These are phyloP conservation scores for Drosophila atripex DNA, from an alignment of 2,888 invertebrate species.

Conservation along the genomic window DNA sequence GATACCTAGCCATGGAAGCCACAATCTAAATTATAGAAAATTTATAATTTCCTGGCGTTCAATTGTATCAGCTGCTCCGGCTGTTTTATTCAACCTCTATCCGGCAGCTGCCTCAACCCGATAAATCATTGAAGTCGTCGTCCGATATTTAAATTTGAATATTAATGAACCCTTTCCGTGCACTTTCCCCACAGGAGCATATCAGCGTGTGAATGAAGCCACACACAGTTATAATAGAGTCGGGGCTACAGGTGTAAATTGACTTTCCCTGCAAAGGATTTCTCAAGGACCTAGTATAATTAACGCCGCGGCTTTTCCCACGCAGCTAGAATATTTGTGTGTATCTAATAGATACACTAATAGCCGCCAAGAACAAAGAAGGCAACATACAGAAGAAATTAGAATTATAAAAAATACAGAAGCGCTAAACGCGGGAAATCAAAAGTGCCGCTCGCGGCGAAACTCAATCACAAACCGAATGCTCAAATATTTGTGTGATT, in stretches of 20 bases:
- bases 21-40: conserved; percentile 59
- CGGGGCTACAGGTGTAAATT: conserved; percentile 68
- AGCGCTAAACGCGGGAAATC: conserved; percentile 79
- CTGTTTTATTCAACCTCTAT: conserved; percentile 18
- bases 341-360: conserved; percentile 68
- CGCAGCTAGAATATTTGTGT: conserved; percentile 52
- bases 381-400: conserved; percentile 65
- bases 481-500: conserved; percentile 82
- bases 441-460: conserved; percentile 67
- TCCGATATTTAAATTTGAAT: conserved; percentile 66
- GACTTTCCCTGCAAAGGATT: conserved; percentile 59
- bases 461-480: conserved; percentile 71
- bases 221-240: conserved; percentile 69
- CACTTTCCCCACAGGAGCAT: conserved; percentile 68
- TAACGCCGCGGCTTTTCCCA: conserved; percentile 80
- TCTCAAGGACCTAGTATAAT: conserved; percentile 67
- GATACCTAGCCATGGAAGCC: conserved; percentile 37
- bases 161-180: conserved; percentile 69
- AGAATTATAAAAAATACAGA: conserved; percentile 72
- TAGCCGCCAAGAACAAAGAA: conserved; percentile 53
- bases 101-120: conserved; percentile 49
- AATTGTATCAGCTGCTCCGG: conserved; percentile 46
- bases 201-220: conserved; percentile 80
- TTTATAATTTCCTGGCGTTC: conserved; percentile 36
- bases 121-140: conserved; percentile 70